Evolutionary conservation across 2,888 invertebrate species (phyloP), one percentile per base, ranked within the genome.

Genomic region (Alentia gelatinosa): DNA sequence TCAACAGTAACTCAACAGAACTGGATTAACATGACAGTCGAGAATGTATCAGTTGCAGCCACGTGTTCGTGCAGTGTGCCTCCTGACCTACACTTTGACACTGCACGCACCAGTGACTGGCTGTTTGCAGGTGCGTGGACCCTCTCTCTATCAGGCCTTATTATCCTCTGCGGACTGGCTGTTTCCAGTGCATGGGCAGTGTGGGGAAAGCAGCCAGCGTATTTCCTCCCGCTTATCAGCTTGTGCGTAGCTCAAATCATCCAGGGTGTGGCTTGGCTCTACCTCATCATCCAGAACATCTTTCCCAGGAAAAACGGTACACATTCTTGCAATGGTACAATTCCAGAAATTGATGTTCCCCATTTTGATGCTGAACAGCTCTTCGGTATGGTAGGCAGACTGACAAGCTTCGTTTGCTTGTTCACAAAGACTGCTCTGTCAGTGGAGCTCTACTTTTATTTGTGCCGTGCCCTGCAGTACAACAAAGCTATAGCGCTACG

Each of bases 381-480:
- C 5, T 26, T 30, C 12, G 68, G 68, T 26, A 68, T 30, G 68
- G 33, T 68, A 68, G 68, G 68, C 26, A 26, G 68, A 12, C 68
- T 68, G 68, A 26, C 68, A 5, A n/a, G n/a, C 68, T 68, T 68
- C 26, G 39, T 39, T 39, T 83, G 37, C 23, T 23, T 83, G 39
- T n/a, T 40, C n/a, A 40, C 30, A 9, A 83, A 83, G 40, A 40
- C 83, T 37, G 39, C 83, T 3, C 35, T 83, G 39, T 30, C 37
- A n/a, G 23, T 83, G 19, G 83, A 83, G 19, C 40, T 83, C 39
- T 83, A 83, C 30, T 83, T 1, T n/a, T 83, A 83, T 39, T 26
- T 83, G 15, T 83, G 83, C 19, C 83, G 83, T 7, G 83, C 83
- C 0, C 40, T 83, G n/a, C 83, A 83, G 40, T 83, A 83, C 39